Percentiles rank a stretch among this genome's conserved stretches.
Conservation (phyloP, 2,888 invertebrate genomes). For the Nebria brevicollis region DNA sequence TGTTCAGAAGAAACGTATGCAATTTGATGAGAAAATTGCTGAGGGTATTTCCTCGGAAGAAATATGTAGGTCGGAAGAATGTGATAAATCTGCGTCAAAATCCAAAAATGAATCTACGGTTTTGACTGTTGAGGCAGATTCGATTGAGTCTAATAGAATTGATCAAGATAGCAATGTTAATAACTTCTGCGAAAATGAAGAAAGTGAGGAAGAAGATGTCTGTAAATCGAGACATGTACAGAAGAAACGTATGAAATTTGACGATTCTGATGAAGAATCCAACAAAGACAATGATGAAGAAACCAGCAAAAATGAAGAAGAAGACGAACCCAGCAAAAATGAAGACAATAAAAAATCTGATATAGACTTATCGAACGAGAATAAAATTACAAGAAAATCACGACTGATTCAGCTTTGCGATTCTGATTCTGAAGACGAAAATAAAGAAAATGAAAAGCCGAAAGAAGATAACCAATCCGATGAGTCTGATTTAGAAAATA, state of each 20-base stretch:
- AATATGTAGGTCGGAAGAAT: not conserved
- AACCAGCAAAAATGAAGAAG: constrained; percentile 49
- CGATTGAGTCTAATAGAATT: not conserved
- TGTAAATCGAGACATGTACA: constrained; percentile 9
- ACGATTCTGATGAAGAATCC: constrained; percentile 3
- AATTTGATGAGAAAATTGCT: not conserved
- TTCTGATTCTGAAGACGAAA: constrained; percentile 22
- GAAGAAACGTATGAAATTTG: constrained; percentile 3
- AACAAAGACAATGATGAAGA: constrained; percentile 29
- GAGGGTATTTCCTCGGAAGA: not conserved
- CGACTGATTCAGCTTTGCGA: constrained; percentile 12
- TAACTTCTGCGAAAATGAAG: constrained; percentile 27
- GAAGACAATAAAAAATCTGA: constrained; percentile 44
- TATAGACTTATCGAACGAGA: not conserved
- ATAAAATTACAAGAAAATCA: not conserved
- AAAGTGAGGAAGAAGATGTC: constrained; percentile 48
- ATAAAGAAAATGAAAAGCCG: constrained; percentile 4
- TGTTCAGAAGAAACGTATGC: constrained; percentile 15
- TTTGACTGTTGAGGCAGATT: not conserved
- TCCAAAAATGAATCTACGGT: not conserved
- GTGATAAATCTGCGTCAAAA: not conserved
- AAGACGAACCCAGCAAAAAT: constrained; percentile 47
- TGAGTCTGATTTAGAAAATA: not conserved
- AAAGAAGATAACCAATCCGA: not conserved
- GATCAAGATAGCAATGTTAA: not conserved